A percentile compares a stretch with the other conserved stretches of the same genome.
These are phyloP conservation scores for Seriola rivoliana DNA, from an alignment of 2,113 vertebrate species.

Conservation along the genomic window DNA sequence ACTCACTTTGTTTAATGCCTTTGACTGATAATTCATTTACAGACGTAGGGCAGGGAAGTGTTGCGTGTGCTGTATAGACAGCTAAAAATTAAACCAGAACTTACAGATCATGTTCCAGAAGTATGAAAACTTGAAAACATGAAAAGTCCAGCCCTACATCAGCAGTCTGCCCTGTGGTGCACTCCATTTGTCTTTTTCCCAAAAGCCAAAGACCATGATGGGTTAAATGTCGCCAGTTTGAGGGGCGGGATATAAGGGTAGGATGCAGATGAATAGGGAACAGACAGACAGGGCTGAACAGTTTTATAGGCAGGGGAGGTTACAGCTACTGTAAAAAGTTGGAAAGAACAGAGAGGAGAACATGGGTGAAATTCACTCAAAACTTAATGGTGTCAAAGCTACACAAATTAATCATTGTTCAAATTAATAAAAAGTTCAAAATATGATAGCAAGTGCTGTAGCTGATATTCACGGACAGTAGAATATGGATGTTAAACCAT, in stretches of 20 bases:
- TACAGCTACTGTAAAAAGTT: background rate
- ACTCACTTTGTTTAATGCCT: too few species aligned
- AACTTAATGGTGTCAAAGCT: background rate
- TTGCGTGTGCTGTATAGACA: background rate
- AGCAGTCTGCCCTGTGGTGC: too few species aligned
- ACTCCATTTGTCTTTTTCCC: background rate
- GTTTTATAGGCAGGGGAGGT: background rate
- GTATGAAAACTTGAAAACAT: background rate
- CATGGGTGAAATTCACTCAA: background rate
- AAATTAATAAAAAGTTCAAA: background rate
- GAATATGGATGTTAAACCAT: conserved; percentile 9
- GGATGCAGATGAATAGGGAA: background rate
- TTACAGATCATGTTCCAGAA: background rate
- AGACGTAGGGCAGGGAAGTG: too few species aligned
- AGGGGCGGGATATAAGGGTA: background rate
- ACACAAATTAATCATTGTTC: conserved; percentile 9
- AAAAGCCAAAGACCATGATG: background rate
- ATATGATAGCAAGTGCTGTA: background rate
- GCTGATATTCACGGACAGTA: background rate
- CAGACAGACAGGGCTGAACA: background rate
- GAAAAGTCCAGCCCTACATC: too few species aligned
- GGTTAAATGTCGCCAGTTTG: background rate
- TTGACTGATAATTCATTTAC: too few species aligned
- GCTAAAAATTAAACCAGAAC: background rate
- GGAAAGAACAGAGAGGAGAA: background rate